Conservation (phyloP, 2,113 vertebrate genomes). For the Poeciliopsis occidentalis region DNA sequence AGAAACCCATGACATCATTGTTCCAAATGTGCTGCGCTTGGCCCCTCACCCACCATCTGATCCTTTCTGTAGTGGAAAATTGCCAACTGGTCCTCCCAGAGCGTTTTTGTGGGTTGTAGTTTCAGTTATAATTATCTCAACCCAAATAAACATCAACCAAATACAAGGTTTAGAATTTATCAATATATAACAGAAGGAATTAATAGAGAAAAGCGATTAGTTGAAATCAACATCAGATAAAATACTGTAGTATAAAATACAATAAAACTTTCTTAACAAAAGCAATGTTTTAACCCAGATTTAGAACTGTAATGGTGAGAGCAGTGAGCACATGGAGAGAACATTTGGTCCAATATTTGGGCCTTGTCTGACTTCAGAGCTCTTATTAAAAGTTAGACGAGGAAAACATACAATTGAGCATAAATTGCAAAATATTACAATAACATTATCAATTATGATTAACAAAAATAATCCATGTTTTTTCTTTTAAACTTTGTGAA, state of each 20-base stretch:
- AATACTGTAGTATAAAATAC: background rate
- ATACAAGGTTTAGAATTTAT: background rate
- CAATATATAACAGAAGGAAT: background rate
- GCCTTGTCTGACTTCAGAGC: background rate
- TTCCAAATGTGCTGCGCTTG: constrained; percentile 44
- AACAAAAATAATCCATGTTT: too few species aligned
- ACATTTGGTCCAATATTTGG: background rate
- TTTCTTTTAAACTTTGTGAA: too few species aligned
- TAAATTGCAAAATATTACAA: too few species aligned
- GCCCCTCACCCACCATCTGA: constrained; percentile 25
- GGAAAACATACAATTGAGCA: too few species aligned
- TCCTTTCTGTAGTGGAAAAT: constrained; percentile 19
- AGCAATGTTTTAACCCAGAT: background rate
- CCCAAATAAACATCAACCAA: background rate
- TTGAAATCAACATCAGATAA: background rate
- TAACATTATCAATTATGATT: too few species aligned
- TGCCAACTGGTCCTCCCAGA: constrained; percentile 6
- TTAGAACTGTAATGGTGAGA: background rate
- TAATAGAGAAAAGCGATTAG: background rate
- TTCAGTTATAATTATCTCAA: constrained; percentile 35
- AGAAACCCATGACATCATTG: constrained; percentile 73
- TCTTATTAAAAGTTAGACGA: too few species aligned
- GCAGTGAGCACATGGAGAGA: background rate
- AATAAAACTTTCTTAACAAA: background rate
- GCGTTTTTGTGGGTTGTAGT: constrained; percentile 18